Conservation (phyloP, 2,113 vertebrate genomes). For the Alosa alosa region DNA sequence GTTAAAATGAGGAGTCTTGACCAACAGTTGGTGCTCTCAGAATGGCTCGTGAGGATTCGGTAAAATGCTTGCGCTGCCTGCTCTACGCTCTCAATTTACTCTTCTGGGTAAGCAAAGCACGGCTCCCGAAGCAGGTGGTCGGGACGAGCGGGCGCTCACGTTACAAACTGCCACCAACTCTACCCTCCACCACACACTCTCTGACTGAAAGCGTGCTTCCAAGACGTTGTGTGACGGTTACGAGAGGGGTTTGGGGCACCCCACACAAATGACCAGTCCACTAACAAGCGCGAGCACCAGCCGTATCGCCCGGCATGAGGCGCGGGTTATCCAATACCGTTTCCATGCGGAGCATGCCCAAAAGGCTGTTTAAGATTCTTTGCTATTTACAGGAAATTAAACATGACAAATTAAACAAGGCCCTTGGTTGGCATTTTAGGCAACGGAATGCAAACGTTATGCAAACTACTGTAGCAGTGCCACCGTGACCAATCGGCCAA, state of each 20-base stretch:
- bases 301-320: not conserved
- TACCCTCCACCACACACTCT: not conserved
- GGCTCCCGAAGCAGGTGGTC: slow-evolving; percentile 49
- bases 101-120: slow-evolving; percentile 87
- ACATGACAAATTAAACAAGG: slow-evolving; percentile 65
- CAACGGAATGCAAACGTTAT: slow-evolving; percentile 34
- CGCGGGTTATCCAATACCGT: slow-evolving; percentile 17
- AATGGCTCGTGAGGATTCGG: slow-evolving; percentile 97
- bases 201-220: slow-evolving; percentile 19
- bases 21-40: slow-evolving; percentile 62
- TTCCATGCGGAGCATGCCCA: slow-evolving; percentile 26
- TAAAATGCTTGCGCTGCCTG: slow-evolving; percentile 90
- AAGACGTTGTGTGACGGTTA: slow-evolving; percentile 21
- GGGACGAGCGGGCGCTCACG: slow-evolving; percentile 37
- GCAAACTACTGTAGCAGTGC: slow-evolving; percentile 11
- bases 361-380: slow-evolving; percentile 53
- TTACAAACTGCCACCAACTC: slow-evolving; percentile 40
- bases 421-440: slow-evolving; percentile 35
- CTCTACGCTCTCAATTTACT: slow-evolving; percentile 93
- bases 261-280: slow-evolving; percentile 14
- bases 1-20: slow-evolving; percentile 68
- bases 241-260: not conserved
- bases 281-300: not conserved
- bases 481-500: not conserved
- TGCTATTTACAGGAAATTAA: slow-evolving; percentile 67